Evolutionary conservation across 1,140 invertebrate genomes (phyloP), one percentile per base, ranked within the genome.

Genomic region (Hyposmocoma kahamanoa): DNA sequence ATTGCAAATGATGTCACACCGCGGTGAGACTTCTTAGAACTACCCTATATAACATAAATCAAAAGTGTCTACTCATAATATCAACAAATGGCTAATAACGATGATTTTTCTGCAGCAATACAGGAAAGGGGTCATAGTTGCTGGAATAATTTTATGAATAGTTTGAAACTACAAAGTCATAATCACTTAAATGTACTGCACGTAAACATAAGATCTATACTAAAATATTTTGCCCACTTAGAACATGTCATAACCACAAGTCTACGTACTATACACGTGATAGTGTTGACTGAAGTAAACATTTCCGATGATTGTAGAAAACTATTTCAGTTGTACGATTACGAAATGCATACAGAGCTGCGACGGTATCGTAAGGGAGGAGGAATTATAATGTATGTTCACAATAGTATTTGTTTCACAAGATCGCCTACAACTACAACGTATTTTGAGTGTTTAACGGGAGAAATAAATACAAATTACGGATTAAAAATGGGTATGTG

Each of bases 371-470:
- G 30, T 9, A 46, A 46, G 17, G 43, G 43, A 21, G 43, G 43
- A 19, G 43, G 43, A 20, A 34, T 46, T 34, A 20, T 46, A 19
- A 20, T 46, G 18, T 46, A 34, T 17, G 19, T 46, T 18, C 43
- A 46, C 15, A 46, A 46, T 6, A 34, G 17, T 13, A 4, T 46
- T 4, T 22, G 8, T 3, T 46, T 46, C 22, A 34, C 26, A n/a
- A 32, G 26, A 15, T 11, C 5, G 10, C 15, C 3, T 6, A 39
- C 19, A 6, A 8, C 3, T 3, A 39, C 36, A 2, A 19, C 2
- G 5, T 8, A 4, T n/a, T 39, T 39, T 13, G 36, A 39, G n/a
- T 39, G 36, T 19, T 18, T 39, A 18, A 5, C 19, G 8, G 36
- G 36, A 2, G 36, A 39, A 3, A 39, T 39, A 4, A 11, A 39